These are phyloP conservation scores for Brachyptera risi DNA, from an alignment of 2,888 invertebrate species.

Conservation along the genomic window DNA sequence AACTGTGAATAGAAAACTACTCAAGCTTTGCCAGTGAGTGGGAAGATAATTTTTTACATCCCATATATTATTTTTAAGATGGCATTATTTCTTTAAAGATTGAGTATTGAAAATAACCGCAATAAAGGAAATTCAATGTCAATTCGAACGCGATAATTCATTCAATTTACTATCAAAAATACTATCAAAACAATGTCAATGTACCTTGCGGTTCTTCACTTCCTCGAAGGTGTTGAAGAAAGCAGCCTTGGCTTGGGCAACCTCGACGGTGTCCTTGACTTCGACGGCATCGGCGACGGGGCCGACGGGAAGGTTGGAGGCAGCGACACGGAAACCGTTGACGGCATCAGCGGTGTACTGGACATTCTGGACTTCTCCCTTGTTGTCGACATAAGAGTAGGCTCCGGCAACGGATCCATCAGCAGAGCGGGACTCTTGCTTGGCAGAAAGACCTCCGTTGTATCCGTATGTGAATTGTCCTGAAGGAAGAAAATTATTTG, in stretches of 20 bases:
- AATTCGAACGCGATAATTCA: no score
- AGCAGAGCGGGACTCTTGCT: constrained; percentile 27
- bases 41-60: no score
- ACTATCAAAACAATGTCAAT: no score
- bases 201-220: constrained; percentile 19
- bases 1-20: no score
- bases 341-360: constrained; percentile 54
- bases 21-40: no score
- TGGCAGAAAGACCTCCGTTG: constrained; percentile 34
- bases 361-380: constrained; percentile 48
- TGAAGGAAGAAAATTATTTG: not conserved
- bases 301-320: constrained; percentile 55
- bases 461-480: constrained; percentile 46
- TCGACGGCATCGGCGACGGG: constrained; percentile 31
- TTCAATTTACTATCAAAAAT: no score
- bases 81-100: no score
- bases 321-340: constrained; percentile 59
- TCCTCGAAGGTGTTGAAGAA: constrained; percentile 6
- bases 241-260: not conserved
- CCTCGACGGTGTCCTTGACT: constrained; percentile 14
- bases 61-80: no score
- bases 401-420: constrained; percentile 35
- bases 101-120: no score
- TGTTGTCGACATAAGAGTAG: constrained; percentile 37
- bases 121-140: no score